A percentile compares a stretch with the other conserved stretches of the same genome.
These are phyloP conservation scores for Gasterosteus nipponicus DNA, from an alignment of 2,113 vertebrate genomes.

Conservation along the genomic window DNA sequence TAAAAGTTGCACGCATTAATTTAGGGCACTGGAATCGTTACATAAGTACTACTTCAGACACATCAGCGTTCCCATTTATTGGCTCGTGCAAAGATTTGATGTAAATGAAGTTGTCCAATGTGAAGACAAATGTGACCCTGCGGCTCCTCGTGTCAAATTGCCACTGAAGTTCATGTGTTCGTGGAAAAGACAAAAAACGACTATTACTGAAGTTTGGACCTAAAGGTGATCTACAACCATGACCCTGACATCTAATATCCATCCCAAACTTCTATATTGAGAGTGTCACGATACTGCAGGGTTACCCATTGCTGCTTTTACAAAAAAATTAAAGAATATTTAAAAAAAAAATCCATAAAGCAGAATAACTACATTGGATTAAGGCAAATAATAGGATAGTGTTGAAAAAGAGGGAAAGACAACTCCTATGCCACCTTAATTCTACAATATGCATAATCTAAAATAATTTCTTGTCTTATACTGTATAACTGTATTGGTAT, in stretches of 20 bases:
- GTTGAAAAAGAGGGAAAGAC: neutral
- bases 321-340: no score
- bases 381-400: neutral
- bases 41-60: neutral
- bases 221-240: neutral
- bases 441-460: neutral
- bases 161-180: neutral
- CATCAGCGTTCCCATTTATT: neutral
- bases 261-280: neutral
- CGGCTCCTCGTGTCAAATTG: neutral
- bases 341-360: no score
- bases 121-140: neutral
- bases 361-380: neutral
- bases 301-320: neutral
- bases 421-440: neutral
- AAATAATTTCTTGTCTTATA: neutral
- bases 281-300: neutral
- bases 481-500: neutral
- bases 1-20: neutral
- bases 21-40: neutral
- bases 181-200: neutral
- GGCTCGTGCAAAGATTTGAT: neutral
- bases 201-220: neutral
- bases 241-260: neutral
- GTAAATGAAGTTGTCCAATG: neutral